These are phyloP conservation scores for Zeuzera pyrina DNA, from an alignment of 2,888 invertebrate species.

Conservation along the genomic window DNA sequence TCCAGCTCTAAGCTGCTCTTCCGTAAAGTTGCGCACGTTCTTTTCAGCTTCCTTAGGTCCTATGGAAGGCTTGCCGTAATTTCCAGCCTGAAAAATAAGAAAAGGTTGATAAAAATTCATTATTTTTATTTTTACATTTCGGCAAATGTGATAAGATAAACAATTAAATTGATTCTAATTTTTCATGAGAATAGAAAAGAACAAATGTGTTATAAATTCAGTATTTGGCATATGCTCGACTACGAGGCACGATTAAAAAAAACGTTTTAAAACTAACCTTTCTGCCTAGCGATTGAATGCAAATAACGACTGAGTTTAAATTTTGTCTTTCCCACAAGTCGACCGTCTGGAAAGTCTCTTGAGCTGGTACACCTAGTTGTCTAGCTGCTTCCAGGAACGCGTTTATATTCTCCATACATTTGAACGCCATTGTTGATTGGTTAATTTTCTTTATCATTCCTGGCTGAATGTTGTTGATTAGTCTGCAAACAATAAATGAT, in stretches of 20 bases:
- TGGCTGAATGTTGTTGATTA: constrained; percentile 89
- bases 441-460: constrained; percentile 94
- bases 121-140: no score
- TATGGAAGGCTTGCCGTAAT: constrained; percentile 88
- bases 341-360: constrained; percentile 97
- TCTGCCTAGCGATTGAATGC: constrained; percentile 94
- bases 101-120: no score
- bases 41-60: constrained; percentile 98
- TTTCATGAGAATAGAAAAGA: neutral
- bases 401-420: constrained; percentile 99
- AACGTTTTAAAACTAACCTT: constrained; percentile 79
- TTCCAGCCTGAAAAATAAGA: constrained; percentile 76
- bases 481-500: constrained; percentile 77
- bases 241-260: neutral
- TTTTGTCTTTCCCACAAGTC: constrained; percentile 98
- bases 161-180: neutral
- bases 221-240: no score
- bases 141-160: neutral
- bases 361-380: constrained; percentile 90
- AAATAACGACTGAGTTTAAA: constrained; percentile 95
- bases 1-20: constrained; percentile 94
- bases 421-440: constrained; percentile 92
- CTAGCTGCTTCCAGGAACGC: constrained; percentile 90
- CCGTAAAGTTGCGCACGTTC: constrained; percentile 93
- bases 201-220: no score